These are phyloP conservation scores for Liodrosophila aerea DNA, from an alignment of 2,888 invertebrate species.

Conservation along the genomic window DNA sequence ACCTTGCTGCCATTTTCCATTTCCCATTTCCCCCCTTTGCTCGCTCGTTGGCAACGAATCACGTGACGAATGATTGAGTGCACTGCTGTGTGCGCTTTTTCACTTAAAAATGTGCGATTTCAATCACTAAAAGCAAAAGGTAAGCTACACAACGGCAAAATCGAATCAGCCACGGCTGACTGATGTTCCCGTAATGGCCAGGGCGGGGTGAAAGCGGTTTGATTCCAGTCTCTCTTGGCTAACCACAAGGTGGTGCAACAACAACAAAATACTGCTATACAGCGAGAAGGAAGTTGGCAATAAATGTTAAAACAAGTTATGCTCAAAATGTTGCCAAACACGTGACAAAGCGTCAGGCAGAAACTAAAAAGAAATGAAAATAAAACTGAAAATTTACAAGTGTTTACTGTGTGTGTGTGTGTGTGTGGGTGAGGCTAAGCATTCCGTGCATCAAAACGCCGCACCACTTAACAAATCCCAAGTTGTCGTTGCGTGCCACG, in stretches of 20 bases:
- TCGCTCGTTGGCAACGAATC: slow-evolving; percentile 37
- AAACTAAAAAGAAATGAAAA: not conserved
- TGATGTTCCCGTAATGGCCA: slow-evolving; percentile 30
- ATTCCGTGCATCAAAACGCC: slow-evolving; percentile 65
- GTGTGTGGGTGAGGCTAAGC: slow-evolving; percentile 36
- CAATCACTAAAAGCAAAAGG: slow-evolving; percentile 76
- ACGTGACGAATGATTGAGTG: slow-evolving; percentile 78
- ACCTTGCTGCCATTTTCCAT: not conserved
- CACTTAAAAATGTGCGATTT: slow-evolving; percentile 78
- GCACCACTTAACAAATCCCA: slow-evolving; percentile 77
- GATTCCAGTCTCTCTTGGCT: slow-evolving; percentile 30
- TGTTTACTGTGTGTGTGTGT: slow-evolving; percentile 1
- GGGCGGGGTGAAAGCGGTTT: slow-evolving; percentile 1
- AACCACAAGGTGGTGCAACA: slow-evolving; percentile 54
- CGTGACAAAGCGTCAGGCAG: slow-evolving; percentile 54
- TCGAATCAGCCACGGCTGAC: slow-evolving; percentile 66
- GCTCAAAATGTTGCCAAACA: slow-evolving; percentile 67
- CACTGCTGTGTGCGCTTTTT: slow-evolving; percentile 73
- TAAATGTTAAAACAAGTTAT: slow-evolving; percentile 74
- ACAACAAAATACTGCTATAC: slow-evolving; percentile 24
- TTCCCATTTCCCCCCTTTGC: not conserved
- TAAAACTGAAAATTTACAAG: slow-evolving; percentile 14
- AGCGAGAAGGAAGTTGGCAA: slow-evolving; percentile 63
- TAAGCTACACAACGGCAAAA: slow-evolving; percentile 57
- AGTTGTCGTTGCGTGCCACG: slow-evolving; percentile 77